Conservation (phyloP, 2,113 vertebrate species). For the Tyrannus savana region DNA sequence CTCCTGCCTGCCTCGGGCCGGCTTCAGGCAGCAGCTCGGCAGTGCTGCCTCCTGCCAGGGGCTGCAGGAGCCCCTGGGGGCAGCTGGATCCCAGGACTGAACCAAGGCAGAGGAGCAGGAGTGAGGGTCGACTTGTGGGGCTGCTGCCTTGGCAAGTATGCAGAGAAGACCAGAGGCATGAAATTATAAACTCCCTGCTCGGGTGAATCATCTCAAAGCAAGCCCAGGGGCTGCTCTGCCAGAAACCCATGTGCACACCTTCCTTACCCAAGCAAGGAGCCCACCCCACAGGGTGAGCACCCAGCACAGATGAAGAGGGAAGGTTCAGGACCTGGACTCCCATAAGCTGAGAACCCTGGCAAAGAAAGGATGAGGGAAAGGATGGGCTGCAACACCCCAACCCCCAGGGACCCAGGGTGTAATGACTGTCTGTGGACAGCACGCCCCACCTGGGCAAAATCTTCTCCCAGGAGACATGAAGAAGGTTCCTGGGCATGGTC, state of each 20-base stretch:
- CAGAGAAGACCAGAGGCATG: not conserved
- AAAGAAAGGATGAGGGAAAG: not conserved
- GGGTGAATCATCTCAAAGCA: not conserved
- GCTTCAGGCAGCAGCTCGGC: not conserved
- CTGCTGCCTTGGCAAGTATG: not conserved
- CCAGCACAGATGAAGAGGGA: not conserved
- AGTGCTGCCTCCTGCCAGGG: not conserved
- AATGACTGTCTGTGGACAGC: fast-evolving
- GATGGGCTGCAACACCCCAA: fast-evolving
- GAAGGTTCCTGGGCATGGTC: not conserved
- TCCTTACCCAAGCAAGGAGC: not conserved
- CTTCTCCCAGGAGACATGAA: not conserved
- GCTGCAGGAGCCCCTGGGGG: not conserved
- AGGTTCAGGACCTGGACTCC: not conserved
- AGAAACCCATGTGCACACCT: fast-evolving
- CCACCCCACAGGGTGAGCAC: fast-evolving
- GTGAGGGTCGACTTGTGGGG: not conserved
- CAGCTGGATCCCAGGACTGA: fast-evolving
- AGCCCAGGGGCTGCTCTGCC: not conserved
- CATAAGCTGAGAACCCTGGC: not conserved
- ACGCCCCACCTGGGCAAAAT: not conserved
- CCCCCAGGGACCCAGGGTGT: fast-evolving
- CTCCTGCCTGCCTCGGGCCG: not conserved
- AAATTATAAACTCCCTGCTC: not conserved
- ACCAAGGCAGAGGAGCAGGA: not conserved